These are phyloP conservation scores for Tachystola acroxantha DNA, from an alignment of 2,888 invertebrate genomes.

Conservation along the genomic window DNA sequence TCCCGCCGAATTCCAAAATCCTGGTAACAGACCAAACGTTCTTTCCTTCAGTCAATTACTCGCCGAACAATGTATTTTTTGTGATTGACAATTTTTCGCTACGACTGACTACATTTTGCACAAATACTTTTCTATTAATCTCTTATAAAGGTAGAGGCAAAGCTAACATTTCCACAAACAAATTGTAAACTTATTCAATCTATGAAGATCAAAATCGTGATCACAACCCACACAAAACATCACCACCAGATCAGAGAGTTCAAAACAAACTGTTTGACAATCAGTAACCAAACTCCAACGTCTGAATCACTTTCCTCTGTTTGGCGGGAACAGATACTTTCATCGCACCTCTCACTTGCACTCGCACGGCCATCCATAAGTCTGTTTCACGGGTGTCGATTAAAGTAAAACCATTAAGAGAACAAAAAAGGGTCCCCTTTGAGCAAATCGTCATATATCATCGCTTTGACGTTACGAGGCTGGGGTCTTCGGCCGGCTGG, in stretches of 20 bases:
- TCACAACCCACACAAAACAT: slow-evolving; percentile 24
- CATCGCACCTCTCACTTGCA: slow-evolving; percentile 33
- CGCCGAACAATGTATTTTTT: too few relatives aligned
- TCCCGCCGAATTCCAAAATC: neutral
- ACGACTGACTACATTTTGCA: too few relatives aligned
- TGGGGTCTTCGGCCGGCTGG: slow-evolving; percentile 55
- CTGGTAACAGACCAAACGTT: too few relatives aligned
- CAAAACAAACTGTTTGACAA: slow-evolving; percentile 62
- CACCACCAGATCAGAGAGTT: slow-evolving; percentile 40
- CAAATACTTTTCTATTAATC: too few relatives aligned
- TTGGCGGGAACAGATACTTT: slow-evolving; percentile 66
- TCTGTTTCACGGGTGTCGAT: slow-evolving; percentile 50
- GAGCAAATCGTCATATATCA: slow-evolving; percentile 76
- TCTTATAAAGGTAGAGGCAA: too few relatives aligned
- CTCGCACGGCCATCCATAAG: slow-evolving; percentile 21
- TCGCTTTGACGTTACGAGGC: slow-evolving; percentile 67
- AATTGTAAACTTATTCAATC: neutral
- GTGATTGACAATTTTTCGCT: too few relatives aligned
- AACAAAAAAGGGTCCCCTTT: slow-evolving; percentile 78
- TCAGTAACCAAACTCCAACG: slow-evolving; percentile 55
- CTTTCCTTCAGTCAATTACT: too few relatives aligned
- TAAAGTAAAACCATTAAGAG: slow-evolving; percentile 74
- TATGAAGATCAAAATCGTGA: neutral
- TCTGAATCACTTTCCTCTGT: slow-evolving; percentile 60
- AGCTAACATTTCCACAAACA: neutral